Conservation (phyloP, 2,797 vertebrate species). For the Erethizon dorsatum region DNA sequence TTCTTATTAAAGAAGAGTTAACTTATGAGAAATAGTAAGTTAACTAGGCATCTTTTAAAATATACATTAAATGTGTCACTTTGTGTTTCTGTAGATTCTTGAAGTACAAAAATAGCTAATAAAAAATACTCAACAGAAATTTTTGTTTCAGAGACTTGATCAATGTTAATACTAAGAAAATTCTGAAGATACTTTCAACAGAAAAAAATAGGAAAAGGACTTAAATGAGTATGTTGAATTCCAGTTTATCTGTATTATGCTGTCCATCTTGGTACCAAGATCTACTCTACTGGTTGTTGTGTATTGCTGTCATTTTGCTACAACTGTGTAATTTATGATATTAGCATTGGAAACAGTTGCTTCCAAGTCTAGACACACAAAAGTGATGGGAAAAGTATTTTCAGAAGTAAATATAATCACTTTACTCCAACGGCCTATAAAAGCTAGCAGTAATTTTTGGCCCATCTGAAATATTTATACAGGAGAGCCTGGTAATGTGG, state of each 20-base stretch:
- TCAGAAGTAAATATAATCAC: conserved; percentile 65
- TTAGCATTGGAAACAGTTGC: conserved; percentile 56
- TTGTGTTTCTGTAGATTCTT: conserved; percentile 25
- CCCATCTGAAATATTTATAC: conserved; percentile 86
- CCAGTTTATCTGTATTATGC: neutral
- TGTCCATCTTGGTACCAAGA: neutral
- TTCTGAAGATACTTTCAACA: conserved; percentile 9
- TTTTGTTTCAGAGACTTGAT: neutral
- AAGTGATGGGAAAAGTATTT: conserved; percentile 77
- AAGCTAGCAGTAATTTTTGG: conserved; percentile 85
- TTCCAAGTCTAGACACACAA: conserved; percentile 60
- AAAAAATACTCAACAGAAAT: neutral
- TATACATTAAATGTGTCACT: conserved; percentile 37
- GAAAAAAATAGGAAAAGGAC: neutral
- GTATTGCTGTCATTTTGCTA: neutral
- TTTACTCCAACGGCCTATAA: conserved; percentile 86
- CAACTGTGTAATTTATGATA: conserved; percentile 32
- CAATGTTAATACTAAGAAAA: neutral
- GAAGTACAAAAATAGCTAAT: conserved; percentile 38
- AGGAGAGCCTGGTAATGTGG: conserved; percentile 85
- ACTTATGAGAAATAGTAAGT: conserved; percentile 59
- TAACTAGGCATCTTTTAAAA: conserved; percentile 12
- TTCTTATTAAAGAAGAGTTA: conserved; percentile 65
- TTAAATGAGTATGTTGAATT: neutral
- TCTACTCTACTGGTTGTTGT: neutral